phyloP scores from a whole-genome alignment of 2,113 vertebrate species.

The Nannobrachium achirus region DNA sequence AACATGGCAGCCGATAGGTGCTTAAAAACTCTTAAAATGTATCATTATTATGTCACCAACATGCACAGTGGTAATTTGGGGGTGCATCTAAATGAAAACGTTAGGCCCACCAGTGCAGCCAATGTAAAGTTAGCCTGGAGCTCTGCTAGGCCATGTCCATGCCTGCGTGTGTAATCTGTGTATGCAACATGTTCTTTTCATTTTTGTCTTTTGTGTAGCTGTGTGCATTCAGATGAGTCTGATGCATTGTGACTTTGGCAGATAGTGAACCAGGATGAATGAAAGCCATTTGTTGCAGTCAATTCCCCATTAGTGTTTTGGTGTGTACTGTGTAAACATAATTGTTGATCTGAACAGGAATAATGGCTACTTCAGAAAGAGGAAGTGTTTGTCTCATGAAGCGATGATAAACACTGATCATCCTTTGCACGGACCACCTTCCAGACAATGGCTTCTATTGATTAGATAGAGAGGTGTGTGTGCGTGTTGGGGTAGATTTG shows the following conservation, averaged over 20 bases:
- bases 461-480: not conserved
- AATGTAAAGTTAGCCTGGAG: no score
- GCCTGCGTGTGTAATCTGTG: not conserved
- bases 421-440: not conserved
- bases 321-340: not conserved
- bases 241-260: slow-evolving; percentile 18
- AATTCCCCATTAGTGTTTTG: slow-evolving; percentile 15
- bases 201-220: not conserved
- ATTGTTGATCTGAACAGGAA: slow-evolving; percentile 8
- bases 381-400: not conserved
- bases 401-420: slow-evolving; percentile 15
- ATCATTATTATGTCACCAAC: no score
- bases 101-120: no score
- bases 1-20: no score
- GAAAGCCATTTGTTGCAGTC: slow-evolving; percentile 18
- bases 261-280: slow-evolving; percentile 9
- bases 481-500: not conserved
- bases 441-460: slow-evolving; percentile 33
- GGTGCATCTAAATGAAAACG: no score
- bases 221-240: slow-evolving; percentile 17
- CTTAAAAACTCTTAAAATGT: no score
- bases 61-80: no score
- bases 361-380: slow-evolving; percentile 1
- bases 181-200: not conserved
- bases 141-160: no score